Conservation (phyloP, 1,140 invertebrate species). For the Yoshiicerus persimilis region DNA sequence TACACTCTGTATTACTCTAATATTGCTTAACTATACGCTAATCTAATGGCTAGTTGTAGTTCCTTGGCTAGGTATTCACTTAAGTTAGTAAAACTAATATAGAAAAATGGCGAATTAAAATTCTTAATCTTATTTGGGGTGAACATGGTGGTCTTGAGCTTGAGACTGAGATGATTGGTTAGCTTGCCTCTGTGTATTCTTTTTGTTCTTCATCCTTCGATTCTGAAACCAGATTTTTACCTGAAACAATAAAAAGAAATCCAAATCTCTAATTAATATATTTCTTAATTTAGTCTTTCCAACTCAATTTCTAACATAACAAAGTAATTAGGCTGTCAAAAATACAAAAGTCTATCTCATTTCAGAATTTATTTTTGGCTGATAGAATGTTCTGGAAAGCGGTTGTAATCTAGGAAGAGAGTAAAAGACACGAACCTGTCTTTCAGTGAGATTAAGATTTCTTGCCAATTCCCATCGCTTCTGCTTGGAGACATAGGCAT, state of each 20-base stretch:
- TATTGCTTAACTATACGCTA: not conserved
- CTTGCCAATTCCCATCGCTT: slow-evolving; percentile 94
- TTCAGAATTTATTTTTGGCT: not conserved
- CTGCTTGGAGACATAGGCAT: slow-evolving; percentile 95
- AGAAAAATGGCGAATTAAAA: slow-evolving; percentile 28
- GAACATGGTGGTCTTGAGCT: slow-evolving; percentile 68
- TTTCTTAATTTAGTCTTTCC: not conserved
- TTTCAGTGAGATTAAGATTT: slow-evolving; percentile 88
- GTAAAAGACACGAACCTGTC: slow-evolving; percentile 71
- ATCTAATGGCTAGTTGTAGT: slow-evolving; percentile 24
- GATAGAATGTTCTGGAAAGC: not conserved
- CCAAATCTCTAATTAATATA: not conserved
- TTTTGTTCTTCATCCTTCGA: slow-evolving; percentile 99
- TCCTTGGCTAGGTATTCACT: slow-evolving; percentile 23
- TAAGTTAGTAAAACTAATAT: slow-evolving; percentile 25
- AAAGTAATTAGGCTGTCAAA: not conserved
- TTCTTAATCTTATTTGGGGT: slow-evolving; percentile 43
- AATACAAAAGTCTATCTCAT: not conserved
- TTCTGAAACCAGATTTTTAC: slow-evolving; percentile 94
- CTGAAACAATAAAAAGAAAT: slow-evolving; percentile 52
- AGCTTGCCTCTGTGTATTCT: slow-evolving; percentile 85
- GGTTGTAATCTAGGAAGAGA: not conserved
- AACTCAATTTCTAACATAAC: not conserved
- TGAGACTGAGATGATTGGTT: slow-evolving; percentile 64
- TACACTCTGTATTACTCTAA: not conserved